phyloP scores from a whole-genome alignment of 2,113 vertebrate species.

The Crotalus viridis region DNA sequence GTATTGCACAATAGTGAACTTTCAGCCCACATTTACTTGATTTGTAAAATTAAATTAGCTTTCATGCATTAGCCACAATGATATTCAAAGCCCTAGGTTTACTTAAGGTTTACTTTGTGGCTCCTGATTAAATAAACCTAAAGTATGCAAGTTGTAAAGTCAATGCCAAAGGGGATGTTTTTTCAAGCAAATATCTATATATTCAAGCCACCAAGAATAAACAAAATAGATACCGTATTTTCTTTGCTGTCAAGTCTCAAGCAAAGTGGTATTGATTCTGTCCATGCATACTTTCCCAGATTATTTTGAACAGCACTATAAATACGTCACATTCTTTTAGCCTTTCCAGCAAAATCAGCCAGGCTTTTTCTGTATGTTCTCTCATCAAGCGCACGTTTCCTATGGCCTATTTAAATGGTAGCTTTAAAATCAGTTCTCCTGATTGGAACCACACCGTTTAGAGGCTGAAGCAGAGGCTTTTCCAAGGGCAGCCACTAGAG shows the following conservation, averaged over 20 bases:
- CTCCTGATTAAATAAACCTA: conserved; percentile 44
- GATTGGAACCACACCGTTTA: background rate
- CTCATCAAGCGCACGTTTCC: background rate
- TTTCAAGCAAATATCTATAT: conserved; percentile 29
- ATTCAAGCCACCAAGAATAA: conserved; percentile 39
- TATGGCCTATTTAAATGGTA: conserved; percentile 1
- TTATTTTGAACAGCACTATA: conserved; percentile 25
- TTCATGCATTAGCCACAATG: conserved; percentile 28
- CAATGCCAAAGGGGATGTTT: conserved; percentile 24
- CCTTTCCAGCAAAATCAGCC: background rate
- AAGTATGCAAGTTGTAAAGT: conserved; percentile 37
- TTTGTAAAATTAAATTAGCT: conserved; percentile 1
- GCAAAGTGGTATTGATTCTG: conserved; percentile 23
- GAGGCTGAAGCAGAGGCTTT: background rate
- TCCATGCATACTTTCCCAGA: background rate
- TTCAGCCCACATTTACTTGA: conserved; percentile 11
- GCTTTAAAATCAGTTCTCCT: background rate
- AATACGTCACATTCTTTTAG: background rate
- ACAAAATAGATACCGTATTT: conserved; percentile 36
- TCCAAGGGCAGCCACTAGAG: background rate
- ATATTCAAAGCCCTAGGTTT: conserved; percentile 18
- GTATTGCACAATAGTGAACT: conserved; percentile 6
- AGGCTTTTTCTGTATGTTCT: background rate
- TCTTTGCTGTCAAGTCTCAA: conserved; percentile 39
- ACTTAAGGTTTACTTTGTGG: conserved; percentile 18